Evolutionary conservation across 1,140 invertebrate species (phyloP).

Genomic region (Rhizoglyphus robini): DNA sequence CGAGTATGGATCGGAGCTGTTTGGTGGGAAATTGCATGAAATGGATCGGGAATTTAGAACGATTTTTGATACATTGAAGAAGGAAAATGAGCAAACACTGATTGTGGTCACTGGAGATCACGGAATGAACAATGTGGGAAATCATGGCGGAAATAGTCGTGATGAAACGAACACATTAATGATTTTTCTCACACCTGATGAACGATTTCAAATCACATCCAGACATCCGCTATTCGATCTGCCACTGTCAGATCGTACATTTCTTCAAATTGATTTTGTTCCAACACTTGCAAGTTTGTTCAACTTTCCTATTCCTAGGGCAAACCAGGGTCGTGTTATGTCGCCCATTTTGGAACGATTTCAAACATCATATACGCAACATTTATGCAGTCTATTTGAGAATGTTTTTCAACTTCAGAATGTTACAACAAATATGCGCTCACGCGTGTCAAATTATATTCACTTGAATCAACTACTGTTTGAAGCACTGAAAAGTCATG

Average conservation of each 20-base stretch:
- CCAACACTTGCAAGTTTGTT: conserved; percentile 62
- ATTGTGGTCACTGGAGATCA: conserved; percentile 82
- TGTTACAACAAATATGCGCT: no score
- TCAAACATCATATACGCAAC: neutral
- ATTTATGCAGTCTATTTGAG: conserved; percentile 21
- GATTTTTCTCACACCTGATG: conserved; percentile 38
- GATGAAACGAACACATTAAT: conserved; percentile 68
- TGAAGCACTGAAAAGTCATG: neutral
- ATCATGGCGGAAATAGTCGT: conserved; percentile 75
- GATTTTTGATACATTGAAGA: conserved; percentile 42
- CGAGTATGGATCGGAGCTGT: conserved; percentile 59
- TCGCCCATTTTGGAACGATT: conserved; percentile 19
- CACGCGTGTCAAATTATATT: neutral
- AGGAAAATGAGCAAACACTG: conserved; percentile 32
- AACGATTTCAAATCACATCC: conserved; percentile 7
- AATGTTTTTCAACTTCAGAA: conserved; percentile 21
- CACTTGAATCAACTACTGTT: neutral
- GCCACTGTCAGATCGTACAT: neutral
- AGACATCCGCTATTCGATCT: neutral
- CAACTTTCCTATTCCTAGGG: conserved; percentile 57
- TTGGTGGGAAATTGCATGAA: conserved; percentile 68
- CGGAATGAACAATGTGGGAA: conserved; percentile 85
- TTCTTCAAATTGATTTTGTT: conserved; percentile 70
- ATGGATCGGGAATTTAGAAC: conserved; percentile 75
- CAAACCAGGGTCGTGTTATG: conserved; percentile 51